phyloP scores from a whole-genome alignment of 2,113 vertebrate genomes.

The Ascaphus truei region DNA sequence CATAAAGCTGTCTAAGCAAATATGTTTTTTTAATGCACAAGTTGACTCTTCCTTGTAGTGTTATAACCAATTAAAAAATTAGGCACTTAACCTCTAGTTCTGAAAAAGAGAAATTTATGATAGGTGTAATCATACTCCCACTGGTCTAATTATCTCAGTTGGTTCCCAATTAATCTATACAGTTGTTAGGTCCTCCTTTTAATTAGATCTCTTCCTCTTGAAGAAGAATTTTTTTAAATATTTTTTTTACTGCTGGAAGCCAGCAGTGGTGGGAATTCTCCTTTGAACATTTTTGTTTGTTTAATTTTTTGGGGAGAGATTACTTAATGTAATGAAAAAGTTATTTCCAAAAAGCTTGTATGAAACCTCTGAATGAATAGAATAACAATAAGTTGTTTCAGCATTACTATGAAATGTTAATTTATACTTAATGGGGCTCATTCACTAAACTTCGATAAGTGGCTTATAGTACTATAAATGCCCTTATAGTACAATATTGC shows the following conservation, averaged over 20 bases:
- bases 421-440: too few relatives aligned
- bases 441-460: too few relatives aligned
- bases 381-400: background rate
- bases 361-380: background rate
- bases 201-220: conserved; percentile 72
- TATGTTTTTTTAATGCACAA: conserved; percentile 76
- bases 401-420: background rate
- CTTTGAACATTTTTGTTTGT: too few relatives aligned
- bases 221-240: conserved; percentile 60
- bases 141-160: conserved; percentile 95
- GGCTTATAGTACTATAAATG: too few relatives aligned
- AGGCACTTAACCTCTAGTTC: conserved; percentile 77
- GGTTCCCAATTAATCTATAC: conserved; percentile 95
- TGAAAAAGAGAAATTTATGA: conserved; percentile 78
- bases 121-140: conserved; percentile 89
- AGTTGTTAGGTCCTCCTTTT: conserved; percentile 87
- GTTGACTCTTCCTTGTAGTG: conserved; percentile 73
- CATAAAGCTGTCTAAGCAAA: conserved; percentile 60
- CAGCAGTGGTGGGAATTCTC: background rate
- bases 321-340: background rate
- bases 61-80: conserved; percentile 80
- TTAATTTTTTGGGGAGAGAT: too few relatives aligned
- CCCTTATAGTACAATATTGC: too few relatives aligned
- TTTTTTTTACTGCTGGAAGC: conserved; percentile 54
- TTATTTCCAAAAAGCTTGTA: background rate